Evolutionary conservation across 2,888 invertebrate genomes (phyloP).

Genomic region (Drosophila fungiperda): DNA sequence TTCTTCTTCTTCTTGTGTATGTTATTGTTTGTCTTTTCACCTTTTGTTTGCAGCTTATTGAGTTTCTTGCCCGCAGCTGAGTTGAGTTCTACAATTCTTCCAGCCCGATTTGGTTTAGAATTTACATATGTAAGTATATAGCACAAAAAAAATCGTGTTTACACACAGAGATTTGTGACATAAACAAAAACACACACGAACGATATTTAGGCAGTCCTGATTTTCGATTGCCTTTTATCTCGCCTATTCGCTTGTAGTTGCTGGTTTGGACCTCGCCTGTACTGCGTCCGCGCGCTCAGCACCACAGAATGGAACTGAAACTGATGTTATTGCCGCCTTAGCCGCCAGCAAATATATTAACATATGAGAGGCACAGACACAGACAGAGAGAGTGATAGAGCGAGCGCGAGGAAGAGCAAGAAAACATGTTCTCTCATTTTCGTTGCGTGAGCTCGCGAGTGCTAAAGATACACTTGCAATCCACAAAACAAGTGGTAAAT

Average conservation of each 20-base stretch:
- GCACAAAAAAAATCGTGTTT: not conserved
- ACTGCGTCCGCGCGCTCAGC: slow-evolving; percentile 81
- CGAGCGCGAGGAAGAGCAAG: slow-evolving; percentile 10
- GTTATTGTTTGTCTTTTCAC: slow-evolving; percentile 42
- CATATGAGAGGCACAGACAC: slow-evolving; percentile 13
- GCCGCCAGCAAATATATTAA: slow-evolving; percentile 52
- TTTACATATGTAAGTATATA: slow-evolving; percentile 1
- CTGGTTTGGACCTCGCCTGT: slow-evolving; percentile 28
- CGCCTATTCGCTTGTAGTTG: slow-evolving; percentile 18
- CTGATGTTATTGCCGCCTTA: slow-evolving; percentile 58
- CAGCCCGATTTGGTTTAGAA: not conserved
- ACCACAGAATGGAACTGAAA: slow-evolving; percentile 72
- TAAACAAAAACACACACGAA: slow-evolving; percentile 11
- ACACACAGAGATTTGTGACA: not conserved
- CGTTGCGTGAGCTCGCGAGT: slow-evolving; percentile 7
- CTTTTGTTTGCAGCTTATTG: slow-evolving; percentile 52
- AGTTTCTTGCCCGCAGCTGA: slow-evolving; percentile 23
- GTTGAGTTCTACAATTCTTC: slow-evolving; percentile 9
- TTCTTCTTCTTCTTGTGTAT: slow-evolving; percentile 13
- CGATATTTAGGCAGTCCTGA: slow-evolving; percentile 37
- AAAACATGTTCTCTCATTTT: slow-evolving; percentile 35
- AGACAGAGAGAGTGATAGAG: slow-evolving; percentile 9
- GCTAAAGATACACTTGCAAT: slow-evolving; percentile 12
- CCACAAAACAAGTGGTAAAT: slow-evolving; percentile 20
- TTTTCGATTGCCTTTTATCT: slow-evolving; percentile 30